Evolutionary conservation across 2,113 vertebrate genomes (phyloP).

Genomic region (Mirza zaza): DNA sequence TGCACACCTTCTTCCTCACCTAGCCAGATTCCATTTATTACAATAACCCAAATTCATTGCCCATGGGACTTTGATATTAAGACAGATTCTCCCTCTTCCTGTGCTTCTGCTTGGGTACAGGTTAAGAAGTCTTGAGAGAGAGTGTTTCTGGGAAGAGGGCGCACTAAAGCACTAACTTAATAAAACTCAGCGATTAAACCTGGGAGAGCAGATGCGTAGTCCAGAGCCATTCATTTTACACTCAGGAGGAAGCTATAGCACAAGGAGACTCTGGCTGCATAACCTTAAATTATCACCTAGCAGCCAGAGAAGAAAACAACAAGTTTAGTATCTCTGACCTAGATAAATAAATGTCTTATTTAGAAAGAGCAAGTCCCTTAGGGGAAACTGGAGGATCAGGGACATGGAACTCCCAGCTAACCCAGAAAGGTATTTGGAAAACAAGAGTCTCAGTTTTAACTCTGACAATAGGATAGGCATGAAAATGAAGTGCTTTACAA

Average conservation of each 20-base stretch:
- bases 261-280: background rate
- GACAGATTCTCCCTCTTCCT: background rate
- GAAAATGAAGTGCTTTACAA: background rate
- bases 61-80: background rate
- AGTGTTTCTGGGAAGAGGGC: background rate
- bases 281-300: background rate
- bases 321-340: background rate
- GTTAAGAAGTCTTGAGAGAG: background rate
- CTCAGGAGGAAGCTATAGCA: background rate
- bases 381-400: background rate
- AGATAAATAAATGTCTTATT: slow-evolving; percentile 3
- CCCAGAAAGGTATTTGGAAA: background rate
- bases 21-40: background rate
- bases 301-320: background rate
- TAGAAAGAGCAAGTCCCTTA: background rate
- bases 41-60: background rate
- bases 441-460: background rate
- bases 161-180: background rate
- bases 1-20: background rate
- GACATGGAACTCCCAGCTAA: background rate
- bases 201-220: background rate
- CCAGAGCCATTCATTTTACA: background rate
- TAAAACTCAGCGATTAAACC: slow-evolving; percentile 23
- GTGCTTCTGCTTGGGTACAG: background rate
- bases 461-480: background rate